Evolutionary conservation across 2,113 vertebrate species (phyloP), one percentile per base, ranked within the genome.

Genomic region (Talpa occidentalis): DNA sequence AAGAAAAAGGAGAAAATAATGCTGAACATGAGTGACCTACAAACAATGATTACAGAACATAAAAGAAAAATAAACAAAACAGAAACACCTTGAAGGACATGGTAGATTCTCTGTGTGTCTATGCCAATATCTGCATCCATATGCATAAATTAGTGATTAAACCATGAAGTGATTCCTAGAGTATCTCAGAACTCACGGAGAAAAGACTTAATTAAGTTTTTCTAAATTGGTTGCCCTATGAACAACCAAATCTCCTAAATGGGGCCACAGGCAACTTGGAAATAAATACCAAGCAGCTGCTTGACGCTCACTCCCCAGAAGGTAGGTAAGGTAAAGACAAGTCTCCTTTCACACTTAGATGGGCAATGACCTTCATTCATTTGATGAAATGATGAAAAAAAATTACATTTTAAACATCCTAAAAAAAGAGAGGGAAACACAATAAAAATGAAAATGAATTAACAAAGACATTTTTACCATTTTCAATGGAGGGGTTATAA

Each of bases 1-100:
- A 91, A 96, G 74, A 88, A 95, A 95, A 98, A 98, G 98, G 97
- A 98, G 96, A 96, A 96, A 98, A 98, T 91, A 97, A 98, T 16
- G 97, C 98, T 96, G 96, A 97, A 96, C 95, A 95, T 82, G 54
- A 98, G 97, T 91, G 84, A 97, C 97, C 96, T 70, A 90, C 96
- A 94, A 96, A 94, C 54, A 94, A 87, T 83, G 95, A 89, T 95
- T 97, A 96, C 85, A 96, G 85, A 95, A 95, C 88, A 93, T 74
- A 91, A 95, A 95, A 97, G 90, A 90, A 94, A 95, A 94, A 93
- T 24, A 94, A 87, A 90, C 91, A 84, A 88, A 82, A 96, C 97
- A 88, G 77, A 84, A 85, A 16, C 16, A 77, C 60, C 52, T 28
- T 0, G 1, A 15, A 82, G 32, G 28, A n/a, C 14, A 59, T 0